Conservation (phyloP, 2,113 vertebrate species). For the Microcebus lehilahytsara region DNA sequence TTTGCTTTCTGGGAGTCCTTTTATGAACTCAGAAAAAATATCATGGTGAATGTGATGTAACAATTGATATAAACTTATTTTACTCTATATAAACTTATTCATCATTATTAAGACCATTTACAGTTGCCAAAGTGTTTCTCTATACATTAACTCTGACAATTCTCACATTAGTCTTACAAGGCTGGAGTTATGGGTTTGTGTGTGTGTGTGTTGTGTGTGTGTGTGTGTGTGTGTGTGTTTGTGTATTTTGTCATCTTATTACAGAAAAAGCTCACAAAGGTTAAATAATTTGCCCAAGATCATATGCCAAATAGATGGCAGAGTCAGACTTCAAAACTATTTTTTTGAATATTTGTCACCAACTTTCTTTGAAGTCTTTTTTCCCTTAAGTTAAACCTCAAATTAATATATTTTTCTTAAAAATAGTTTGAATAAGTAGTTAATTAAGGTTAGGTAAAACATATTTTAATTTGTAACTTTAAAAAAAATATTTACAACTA, state of each 20-base stretch:
- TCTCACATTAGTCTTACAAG: background rate
- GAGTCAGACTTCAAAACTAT: background rate
- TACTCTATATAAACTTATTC: background rate
- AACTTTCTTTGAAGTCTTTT: slow-evolving; percentile 14
- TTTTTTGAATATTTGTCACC: background rate
- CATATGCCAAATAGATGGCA: background rate
- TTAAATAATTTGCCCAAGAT: slow-evolving; percentile 16
- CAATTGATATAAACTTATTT: slow-evolving; percentile 27
- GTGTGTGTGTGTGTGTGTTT: background rate
- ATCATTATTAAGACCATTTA: background rate
- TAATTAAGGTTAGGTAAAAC: slow-evolving; percentile 10
- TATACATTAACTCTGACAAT: background rate
- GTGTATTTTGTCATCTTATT: background rate
- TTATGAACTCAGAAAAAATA: background rate
- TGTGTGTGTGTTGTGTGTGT: background rate
- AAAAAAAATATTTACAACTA: background rate
- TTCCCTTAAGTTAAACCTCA: background rate
- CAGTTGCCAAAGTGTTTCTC: slow-evolving; percentile 23
- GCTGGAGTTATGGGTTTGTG: background rate
- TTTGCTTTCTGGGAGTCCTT: background rate
- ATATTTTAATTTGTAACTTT: background rate
- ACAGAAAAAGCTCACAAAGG: slow-evolving; percentile 3
- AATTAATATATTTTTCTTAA: background rate
- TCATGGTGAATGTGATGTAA: background rate
- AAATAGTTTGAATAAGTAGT: slow-evolving; percentile 21